Base-by-base conservation (phyloP, 2,888 invertebrate species). In the Stenichneumon culpator region DNA sequence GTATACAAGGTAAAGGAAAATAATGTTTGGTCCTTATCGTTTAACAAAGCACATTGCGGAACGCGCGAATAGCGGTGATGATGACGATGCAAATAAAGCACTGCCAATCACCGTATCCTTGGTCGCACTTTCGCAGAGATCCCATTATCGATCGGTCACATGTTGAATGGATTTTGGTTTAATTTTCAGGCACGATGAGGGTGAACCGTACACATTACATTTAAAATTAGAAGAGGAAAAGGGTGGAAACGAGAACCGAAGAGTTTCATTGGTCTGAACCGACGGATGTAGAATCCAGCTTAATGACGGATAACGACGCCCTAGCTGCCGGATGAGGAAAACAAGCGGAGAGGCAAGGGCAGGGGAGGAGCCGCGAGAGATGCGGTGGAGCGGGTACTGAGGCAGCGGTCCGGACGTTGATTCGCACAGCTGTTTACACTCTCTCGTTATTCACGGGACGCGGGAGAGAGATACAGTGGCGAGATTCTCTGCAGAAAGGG, bases 351-450 rank as follows among this genome's bases (percentile, higher is more conserved):
- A 70, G 69, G n/a, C 28, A 39, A n/a, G 16, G 69, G 39, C 79
- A 57, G 52, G 80, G 65, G 50, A 72, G 28, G 32, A 32, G 28
- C 19, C 22, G 47, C 9, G 60, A 47, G 6, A n/a, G 60, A 63
- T 63, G 68, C 74, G 47, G 47, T 16, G 60, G n/a, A 52, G 44
- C 19, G 67, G 67, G 47, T n/a, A 75, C 69, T 36, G 52, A 25
- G 19, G 32, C 28, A 47, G 16, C 57, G 68, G 68, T 28, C 44
- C 68, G 69, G 63, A 82, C 69, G 69, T 82, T 69, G 75, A 82
- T 82, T 82, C 75, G 75, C 70, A 75, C 75, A 60, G 36, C 75
- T 82, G 81, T 75, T 82, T 82, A 75, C 81, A 63, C 63, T 70
- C 68, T n/a, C 52, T 52, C 69, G 81, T 75, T 75, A 82, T 69